Evolutionary conservation across 2,888 invertebrate genomes (phyloP), one percentile per base, ranked within the genome.

Genomic region (Microctonus hyperodae): DNA sequence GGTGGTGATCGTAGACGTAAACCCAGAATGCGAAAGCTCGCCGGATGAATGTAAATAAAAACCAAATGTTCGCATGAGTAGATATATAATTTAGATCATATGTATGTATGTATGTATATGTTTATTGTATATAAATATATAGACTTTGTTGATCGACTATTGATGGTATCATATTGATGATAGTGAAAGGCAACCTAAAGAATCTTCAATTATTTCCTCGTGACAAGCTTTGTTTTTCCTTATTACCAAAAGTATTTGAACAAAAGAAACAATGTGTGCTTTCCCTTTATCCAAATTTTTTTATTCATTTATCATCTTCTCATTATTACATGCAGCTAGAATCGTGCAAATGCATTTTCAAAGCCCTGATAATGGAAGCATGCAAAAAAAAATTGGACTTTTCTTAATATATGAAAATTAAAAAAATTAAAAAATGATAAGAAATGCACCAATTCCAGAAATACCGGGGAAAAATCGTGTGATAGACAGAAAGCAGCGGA

Each of bases 181-280:
- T 25, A 20, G 33, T 31, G 16, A 31, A 5, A n/a, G 28, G 25
- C 25, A 31, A n/a, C 51, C 48, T 35, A 22, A 20, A n/a, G 11
- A 31, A 28, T 6, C 20, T 69, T 73, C 69, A 61, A 68, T 68
- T 35, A 69, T 65, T 71, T 69, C 68, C 66, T 58, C 55, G 76
- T 67, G 68, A 78, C 79, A 78, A 78, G 79, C 78, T 78, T 78
- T 78, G 73, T 79, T 77, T 78, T 79, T 78, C 74, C 70, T 74
- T 72, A 72, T 64, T 35, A 64, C 31, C 57, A 37, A 44, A 31
- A 57, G 20, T 57, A 40, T 22, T 33, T 33, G 11, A 33, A 53
- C 13, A 11, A 23, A 62, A 35, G 33, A 35, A 22, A 37, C 23
- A 16, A 25, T 28, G 28, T 5, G 31, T 33, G 55, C 55, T 31